A percentile compares a stretch with the other conserved stretches of the same genome.
phyloP scores from a whole-genome alignment of 2,797 vertebrate genomes.

The Psittacula echo region DNA sequence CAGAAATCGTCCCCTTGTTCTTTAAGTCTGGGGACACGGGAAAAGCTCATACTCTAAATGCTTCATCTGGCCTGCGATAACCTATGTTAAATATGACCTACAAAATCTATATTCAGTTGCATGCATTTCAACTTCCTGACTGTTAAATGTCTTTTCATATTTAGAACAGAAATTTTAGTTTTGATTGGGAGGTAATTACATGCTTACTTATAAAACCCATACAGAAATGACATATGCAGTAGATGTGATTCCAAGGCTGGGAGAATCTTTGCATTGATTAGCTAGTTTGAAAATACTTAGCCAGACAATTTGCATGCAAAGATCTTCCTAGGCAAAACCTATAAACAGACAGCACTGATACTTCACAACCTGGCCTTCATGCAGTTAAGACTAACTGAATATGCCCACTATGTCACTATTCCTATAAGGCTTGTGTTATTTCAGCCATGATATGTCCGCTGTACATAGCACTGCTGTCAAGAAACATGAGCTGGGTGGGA shows the following conservation, averaged over 20 bases:
- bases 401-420: neutral
- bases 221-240: neutral
- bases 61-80: neutral
- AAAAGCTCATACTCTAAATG: neutral
- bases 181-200: neutral
- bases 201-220: neutral
- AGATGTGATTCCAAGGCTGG: neutral
- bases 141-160: neutral
- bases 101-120: neutral
- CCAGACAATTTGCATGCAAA: neutral
- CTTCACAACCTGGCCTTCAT: neutral
- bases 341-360: neutral
- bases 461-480: neutral
- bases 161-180: neutral
- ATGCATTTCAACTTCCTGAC: neutral
- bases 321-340: neutral
- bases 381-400: neutral
- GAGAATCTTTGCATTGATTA: neutral
- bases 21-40: neutral
- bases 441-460: neutral
- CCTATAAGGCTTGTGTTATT: neutral
- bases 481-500: neutral
- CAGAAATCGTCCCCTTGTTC: neutral
- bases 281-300: neutral
- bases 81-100: neutral